Percentiles rank a stretch among this genome's conserved stretches.
These are phyloP conservation scores for Ditylenchus dipsaci DNA, from an alignment of 1,140 invertebrate species.

Conservation along the genomic window DNA sequence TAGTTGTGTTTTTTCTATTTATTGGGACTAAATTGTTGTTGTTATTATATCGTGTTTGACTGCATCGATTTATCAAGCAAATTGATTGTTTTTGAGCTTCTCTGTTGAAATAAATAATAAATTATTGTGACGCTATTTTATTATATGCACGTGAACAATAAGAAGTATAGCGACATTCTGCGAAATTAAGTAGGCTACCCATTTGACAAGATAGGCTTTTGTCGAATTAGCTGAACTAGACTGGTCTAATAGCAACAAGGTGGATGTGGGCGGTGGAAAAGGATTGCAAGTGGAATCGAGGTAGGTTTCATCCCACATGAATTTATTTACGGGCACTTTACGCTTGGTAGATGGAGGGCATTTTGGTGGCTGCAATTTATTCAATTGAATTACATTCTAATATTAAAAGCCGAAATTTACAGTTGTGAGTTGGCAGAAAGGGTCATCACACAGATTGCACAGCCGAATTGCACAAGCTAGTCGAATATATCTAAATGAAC, in stretches of 20 bases:
- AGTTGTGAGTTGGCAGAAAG: constrained; percentile 27
- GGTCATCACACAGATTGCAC: constrained; percentile 38
- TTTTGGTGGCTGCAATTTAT: constrained; percentile 16
- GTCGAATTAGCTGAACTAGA: no score
- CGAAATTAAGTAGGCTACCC: no score
- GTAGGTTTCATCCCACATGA: no score
- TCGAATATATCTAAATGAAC: constrained; percentile 30
- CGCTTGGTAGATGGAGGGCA: background rate
- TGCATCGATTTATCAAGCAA: constrained; percentile 1
- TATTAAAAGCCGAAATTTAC: constrained; percentile 26
- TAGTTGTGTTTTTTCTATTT: no score
- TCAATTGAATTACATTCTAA: background rate
- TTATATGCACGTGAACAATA: no score
- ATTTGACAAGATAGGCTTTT: no score
- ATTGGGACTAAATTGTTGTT: background rate
- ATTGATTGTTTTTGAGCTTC: background rate
- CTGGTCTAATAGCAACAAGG: no score
- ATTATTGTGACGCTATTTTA: no score
- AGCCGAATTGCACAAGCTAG: constrained; percentile 42
- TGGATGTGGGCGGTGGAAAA: no score
- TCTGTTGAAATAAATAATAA: background rate
- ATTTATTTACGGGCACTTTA: no score
- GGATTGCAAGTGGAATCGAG: no score
- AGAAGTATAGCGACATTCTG: no score
- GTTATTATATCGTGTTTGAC: constrained; percentile 6